Evolutionary conservation across 2,113 vertebrate species (phyloP).

Genomic region (Cyanistes caeruleus): DNA sequence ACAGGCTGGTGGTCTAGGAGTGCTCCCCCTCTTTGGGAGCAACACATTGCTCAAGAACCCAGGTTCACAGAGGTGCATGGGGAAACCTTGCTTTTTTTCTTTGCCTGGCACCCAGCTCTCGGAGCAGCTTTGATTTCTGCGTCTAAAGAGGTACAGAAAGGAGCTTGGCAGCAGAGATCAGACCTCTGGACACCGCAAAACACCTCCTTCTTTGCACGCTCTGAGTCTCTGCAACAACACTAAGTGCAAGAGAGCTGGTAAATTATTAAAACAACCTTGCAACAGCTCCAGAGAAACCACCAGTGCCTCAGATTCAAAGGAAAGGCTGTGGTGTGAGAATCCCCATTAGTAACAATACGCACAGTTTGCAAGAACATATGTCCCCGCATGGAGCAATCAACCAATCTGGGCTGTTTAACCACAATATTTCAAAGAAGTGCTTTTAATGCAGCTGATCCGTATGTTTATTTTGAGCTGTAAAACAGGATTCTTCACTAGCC

Average conservation of each 20-base stretch:
- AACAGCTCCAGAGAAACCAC: conserved; percentile 52
- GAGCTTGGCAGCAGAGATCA: conserved; percentile 2
- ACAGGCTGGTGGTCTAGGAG: conserved; percentile 23
- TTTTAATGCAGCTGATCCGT: conserved; percentile 56
- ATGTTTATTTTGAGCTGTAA: conserved; percentile 44
- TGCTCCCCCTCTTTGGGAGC: background rate
- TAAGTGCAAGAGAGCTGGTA: conserved; percentile 49
- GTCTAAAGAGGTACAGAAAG: conserved; percentile 27
- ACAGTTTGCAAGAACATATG: conserved; percentile 64
- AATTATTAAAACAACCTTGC: conserved; percentile 68
- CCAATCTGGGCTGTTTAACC: conserved; percentile 67
- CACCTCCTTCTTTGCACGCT: background rate
- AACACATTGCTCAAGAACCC: background rate
- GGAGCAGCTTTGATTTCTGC: conserved; percentile 38
- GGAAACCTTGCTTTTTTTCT: background rate
- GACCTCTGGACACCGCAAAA: background rate
- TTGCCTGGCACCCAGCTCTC: background rate
- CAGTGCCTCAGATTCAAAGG: conserved; percentile 44
- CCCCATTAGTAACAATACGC: conserved; percentile 64
- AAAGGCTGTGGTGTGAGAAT: conserved; percentile 56
- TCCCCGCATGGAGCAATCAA: conserved; percentile 56
- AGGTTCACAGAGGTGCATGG: background rate
- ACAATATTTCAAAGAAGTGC: conserved; percentile 46
- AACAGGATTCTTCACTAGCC: background rate
- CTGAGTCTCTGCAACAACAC: background rate